Percentiles rank a stretch among this genome's conserved stretches.
phyloP scores from a whole-genome alignment of 2,797 vertebrate genomes.

The Coccyzus lansbergi region DNA sequence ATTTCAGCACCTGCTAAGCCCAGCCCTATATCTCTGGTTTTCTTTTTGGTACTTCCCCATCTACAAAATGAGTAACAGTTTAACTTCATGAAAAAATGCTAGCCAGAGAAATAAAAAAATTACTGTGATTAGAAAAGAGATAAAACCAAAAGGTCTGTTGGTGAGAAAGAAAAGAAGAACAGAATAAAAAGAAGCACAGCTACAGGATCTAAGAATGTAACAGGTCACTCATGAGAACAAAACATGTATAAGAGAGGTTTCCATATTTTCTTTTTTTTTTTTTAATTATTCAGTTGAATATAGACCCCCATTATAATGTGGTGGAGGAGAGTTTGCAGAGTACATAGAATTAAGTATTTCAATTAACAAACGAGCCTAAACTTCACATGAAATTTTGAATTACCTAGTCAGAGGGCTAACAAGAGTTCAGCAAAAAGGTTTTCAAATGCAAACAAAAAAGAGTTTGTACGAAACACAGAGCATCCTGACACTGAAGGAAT shows the following conservation, averaged over 20 bases:
- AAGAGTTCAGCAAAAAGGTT: conserved; percentile 7
- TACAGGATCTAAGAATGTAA: neutral
- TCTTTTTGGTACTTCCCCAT: neutral
- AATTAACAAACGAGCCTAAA: neutral
- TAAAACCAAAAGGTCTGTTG: neutral
- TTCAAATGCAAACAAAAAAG: conserved; percentile 7
- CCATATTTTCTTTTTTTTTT: neutral
- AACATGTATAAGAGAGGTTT: neutral
- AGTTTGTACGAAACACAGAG: conserved; percentile 12
- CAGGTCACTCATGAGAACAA: neutral
- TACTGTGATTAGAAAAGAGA: neutral
- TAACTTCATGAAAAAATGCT: neutral
- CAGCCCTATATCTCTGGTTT: neutral
- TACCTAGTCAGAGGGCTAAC: neutral
- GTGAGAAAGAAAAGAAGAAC: neutral
- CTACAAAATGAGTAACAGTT: neutral
- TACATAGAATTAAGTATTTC: neutral
- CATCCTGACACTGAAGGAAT: neutral
- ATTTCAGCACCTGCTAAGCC: neutral
- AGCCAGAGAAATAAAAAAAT: neutral
- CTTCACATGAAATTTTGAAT: neutral
- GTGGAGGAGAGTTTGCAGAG: neutral
- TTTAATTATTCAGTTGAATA: neutral
- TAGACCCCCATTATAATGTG: neutral
- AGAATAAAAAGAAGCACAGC: neutral